A percentile compares a stretch with the other conserved stretches of the same genome.
phyloP scores from a whole-genome alignment of 92 coral and sea anemone species.

The Muricea muricata region DNA sequence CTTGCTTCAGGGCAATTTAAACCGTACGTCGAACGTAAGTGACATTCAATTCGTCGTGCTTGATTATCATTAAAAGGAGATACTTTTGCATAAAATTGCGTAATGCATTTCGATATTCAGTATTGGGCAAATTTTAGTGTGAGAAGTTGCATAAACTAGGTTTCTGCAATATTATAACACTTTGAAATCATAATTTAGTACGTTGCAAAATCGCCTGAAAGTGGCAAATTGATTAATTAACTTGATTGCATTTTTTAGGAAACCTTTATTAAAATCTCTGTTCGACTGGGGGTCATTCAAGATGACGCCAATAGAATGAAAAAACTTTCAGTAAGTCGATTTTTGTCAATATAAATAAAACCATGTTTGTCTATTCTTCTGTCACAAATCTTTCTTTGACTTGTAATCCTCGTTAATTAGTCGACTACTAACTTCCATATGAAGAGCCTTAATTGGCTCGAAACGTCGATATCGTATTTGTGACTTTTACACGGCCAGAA shows the following conservation, averaged over 20 bases:
- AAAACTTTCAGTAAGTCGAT: slow-evolving; percentile 20
- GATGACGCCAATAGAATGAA: slow-evolving; percentile 9
- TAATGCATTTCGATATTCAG: background rate
- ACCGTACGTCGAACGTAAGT: background rate
- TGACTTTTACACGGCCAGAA: too few relatives aligned
- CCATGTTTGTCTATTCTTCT: background rate
- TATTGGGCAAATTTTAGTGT: too few relatives aligned
- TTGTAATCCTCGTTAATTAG: background rate
- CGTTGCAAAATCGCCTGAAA: background rate
- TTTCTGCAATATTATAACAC: too few relatives aligned
- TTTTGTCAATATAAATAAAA: background rate
- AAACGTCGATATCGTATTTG: too few relatives aligned
- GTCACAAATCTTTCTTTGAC: background rate
- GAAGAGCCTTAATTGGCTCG: too few relatives aligned
- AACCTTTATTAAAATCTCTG: background rate
- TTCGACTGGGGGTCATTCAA: background rate
- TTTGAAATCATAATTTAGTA: too few relatives aligned
- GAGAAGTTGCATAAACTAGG: too few relatives aligned
- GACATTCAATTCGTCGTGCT: background rate
- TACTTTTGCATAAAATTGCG: background rate
- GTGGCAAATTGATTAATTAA: too few relatives aligned
- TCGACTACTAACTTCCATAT: too few relatives aligned
- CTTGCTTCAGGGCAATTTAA: slow-evolving; percentile 26
- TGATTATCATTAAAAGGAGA: background rate
- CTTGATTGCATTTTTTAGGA: background rate